phyloP scores from a whole-genome alignment of 2,888 invertebrate genomes.

The Drosophila fulvimacula region DNA sequence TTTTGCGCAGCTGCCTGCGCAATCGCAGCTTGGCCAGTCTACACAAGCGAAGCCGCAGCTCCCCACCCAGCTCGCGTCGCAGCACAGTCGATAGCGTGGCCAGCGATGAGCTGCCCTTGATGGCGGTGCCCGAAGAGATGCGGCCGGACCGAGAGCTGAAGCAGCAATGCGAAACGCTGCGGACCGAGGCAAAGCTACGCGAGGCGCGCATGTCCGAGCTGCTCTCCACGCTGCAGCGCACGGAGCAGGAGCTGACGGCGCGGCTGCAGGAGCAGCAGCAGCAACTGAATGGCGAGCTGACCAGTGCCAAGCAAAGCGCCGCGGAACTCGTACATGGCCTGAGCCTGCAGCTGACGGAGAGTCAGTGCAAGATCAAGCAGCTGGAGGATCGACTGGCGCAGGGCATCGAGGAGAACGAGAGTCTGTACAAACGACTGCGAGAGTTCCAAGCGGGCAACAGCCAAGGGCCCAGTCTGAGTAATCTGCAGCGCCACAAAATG shows the following conservation, averaged over 20 bases:
- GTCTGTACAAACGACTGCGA: slow-evolving; percentile 89
- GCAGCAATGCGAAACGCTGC: slow-evolving; percentile 89
- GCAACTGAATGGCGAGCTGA: slow-evolving; percentile 87
- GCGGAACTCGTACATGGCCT: slow-evolving; percentile 89
- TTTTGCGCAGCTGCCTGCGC: slow-evolving; percentile 86
- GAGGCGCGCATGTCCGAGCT: slow-evolving; percentile 92
- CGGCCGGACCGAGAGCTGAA: slow-evolving; percentile 87
- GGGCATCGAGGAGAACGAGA: slow-evolving; percentile 92
- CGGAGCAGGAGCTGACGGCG: slow-evolving; percentile 90
- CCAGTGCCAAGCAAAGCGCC: slow-evolving; percentile 89
- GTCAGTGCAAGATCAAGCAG: slow-evolving; percentile 86
- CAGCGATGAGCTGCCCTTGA: slow-evolving; percentile 71
- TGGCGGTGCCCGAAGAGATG: slow-evolving; percentile 83
- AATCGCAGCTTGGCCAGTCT: slow-evolving; percentile 85
- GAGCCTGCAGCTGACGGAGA: slow-evolving; percentile 89
- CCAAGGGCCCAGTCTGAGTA: slow-evolving; percentile 81
- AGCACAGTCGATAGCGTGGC: slow-evolving; percentile 88
- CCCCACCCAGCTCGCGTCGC: slow-evolving; percentile 87
- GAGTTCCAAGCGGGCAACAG: slow-evolving; percentile 88
- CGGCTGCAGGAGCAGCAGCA: slow-evolving; percentile 90
- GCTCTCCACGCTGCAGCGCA: slow-evolving; percentile 90
- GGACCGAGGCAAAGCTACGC: slow-evolving; percentile 89
- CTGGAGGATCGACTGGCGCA: slow-evolving; percentile 86
- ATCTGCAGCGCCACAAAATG: slow-evolving; percentile 83
- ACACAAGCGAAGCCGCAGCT: slow-evolving; percentile 87